A percentile compares a stretch with the other conserved stretches of the same genome.
phyloP scores from a whole-genome alignment of 2,113 vertebrate species.

The Nesospiza acunhae region DNA sequence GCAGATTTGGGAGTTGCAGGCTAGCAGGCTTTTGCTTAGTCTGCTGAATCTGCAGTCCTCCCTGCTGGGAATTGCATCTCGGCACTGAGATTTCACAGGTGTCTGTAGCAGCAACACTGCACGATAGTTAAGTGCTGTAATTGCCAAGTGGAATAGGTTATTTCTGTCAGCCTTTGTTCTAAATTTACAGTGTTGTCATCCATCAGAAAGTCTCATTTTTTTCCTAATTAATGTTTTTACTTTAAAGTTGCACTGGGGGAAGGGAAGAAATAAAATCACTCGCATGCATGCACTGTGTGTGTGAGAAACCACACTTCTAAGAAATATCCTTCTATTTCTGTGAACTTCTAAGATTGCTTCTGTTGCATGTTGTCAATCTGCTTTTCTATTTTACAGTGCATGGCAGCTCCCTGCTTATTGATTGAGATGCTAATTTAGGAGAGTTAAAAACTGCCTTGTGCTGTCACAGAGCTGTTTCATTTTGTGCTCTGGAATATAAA shows the following conservation, averaged over 20 bases:
- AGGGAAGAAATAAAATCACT: background rate
- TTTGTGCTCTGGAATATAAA: background rate
- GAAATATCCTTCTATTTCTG: background rate
- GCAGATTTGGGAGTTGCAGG: constrained; percentile 15
- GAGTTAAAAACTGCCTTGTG: constrained; percentile 38
- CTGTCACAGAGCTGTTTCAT: constrained; percentile 3
- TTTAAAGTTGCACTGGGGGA: constrained; percentile 7
- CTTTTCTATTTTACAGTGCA: background rate
- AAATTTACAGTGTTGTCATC: constrained; percentile 32
- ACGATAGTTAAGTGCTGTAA: background rate
- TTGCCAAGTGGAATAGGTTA: constrained; percentile 31
- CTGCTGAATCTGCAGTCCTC: constrained; percentile 29
- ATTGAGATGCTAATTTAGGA: constrained; percentile 49
- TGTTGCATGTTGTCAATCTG: background rate
- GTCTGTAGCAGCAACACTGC: constrained; percentile 8
- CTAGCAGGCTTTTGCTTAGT: constrained; percentile 39
- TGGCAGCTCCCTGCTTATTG: constrained; percentile 38
- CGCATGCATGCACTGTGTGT: background rate
- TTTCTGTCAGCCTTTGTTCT: constrained; percentile 61
- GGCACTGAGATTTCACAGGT: constrained; percentile 46
- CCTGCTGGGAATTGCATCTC: constrained; percentile 25
- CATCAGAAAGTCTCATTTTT: background rate
- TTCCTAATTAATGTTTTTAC: constrained; percentile 17
- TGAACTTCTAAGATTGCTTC: constrained; percentile 30
- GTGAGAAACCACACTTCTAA: background rate